Conservation (phyloP, 2,113 vertebrate species). For the Globicephala melas region DNA sequence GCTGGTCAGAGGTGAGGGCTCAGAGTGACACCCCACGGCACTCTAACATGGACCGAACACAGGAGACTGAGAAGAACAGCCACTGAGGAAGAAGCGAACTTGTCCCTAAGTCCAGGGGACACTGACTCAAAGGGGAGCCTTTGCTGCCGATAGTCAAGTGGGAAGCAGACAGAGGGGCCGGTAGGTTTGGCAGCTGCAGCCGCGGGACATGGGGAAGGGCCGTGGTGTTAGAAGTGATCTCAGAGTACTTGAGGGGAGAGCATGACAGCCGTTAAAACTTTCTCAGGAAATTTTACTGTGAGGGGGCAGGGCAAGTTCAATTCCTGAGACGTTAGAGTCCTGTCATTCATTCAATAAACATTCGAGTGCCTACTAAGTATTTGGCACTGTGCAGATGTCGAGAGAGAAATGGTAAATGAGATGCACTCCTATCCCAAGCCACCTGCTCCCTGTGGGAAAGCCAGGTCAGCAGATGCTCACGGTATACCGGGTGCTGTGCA, state of each 20-base stretch:
- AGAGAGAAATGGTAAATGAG: fast-evolving
- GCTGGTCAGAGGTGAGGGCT: not conserved
- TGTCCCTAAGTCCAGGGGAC: not conserved
- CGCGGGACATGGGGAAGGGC: fast-evolving
- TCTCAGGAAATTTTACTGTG: too few species aligned
- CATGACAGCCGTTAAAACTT: fast-evolving
- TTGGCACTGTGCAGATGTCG: fast-evolving
- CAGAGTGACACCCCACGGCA: fast-evolving
- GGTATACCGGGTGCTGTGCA: fast-evolving
- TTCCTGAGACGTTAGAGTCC: not conserved
- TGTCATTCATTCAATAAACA: fast-evolving
- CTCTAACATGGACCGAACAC: too few species aligned
- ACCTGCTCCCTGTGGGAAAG: too few species aligned
- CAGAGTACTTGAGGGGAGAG: fast-evolving
- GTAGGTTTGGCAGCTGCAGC: not conserved
- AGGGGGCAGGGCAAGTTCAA: not conserved
- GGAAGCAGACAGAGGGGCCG: fast-evolving
- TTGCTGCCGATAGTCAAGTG: not conserved
- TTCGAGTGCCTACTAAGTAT: fast-evolving
- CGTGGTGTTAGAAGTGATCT: fast-evolving
- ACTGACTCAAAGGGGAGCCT: not conserved
- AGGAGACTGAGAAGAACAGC: not conserved
- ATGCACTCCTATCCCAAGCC: fast-evolving
- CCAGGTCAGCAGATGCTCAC: fast-evolving
- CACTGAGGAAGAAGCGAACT: not conserved